phyloP scores from a whole-genome alignment of 2,888 invertebrate species.

The Coleophora deauratella region DNA sequence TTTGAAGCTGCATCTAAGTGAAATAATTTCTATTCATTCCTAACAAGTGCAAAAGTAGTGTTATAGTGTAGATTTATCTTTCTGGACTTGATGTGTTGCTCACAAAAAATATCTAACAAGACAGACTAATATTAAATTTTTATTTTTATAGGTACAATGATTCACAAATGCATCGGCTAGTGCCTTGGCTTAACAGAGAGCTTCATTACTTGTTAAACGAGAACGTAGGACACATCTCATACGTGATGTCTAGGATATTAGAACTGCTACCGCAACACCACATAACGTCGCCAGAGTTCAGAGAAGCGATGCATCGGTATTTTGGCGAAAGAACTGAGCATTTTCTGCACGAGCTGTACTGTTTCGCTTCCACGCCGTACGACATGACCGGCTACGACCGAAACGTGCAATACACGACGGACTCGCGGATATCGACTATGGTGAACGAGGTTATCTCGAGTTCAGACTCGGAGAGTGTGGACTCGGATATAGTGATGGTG shows the following conservation, averaged over 20 bases:
- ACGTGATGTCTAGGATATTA: conserved; percentile 80
- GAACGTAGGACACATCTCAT: conserved; percentile 76
- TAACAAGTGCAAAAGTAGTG: no score
- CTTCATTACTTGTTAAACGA: conserved; percentile 82
- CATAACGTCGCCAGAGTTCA: conserved; percentile 80
- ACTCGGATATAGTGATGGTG: conserved; percentile 53
- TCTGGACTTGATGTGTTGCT: no score
- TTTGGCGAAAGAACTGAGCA: conserved; percentile 84
- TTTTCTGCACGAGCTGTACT: conserved; percentile 91
- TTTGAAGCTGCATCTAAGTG: no score
- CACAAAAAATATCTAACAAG: no score
- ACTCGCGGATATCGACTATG: conserved; percentile 67
- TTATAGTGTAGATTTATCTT: no score
- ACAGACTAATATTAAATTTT: neutral
- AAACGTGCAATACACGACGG: conserved; percentile 77
- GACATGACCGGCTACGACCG: conserved; percentile 88
- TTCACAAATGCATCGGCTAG: conserved; percentile 85
- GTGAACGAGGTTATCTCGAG: conserved; percentile 71
- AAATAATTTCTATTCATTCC: no score
- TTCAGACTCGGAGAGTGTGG: conserved; percentile 48
- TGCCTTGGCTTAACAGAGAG: conserved; percentile 92
- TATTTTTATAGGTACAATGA: conserved; percentile 80
- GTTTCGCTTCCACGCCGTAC: conserved; percentile 89
- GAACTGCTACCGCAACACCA: conserved; percentile 79
- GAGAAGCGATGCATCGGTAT: conserved; percentile 78